Base-by-base conservation (phyloP, 1,140 invertebrate genomes). In the Macrotrachela quadricornifera region DNA sequence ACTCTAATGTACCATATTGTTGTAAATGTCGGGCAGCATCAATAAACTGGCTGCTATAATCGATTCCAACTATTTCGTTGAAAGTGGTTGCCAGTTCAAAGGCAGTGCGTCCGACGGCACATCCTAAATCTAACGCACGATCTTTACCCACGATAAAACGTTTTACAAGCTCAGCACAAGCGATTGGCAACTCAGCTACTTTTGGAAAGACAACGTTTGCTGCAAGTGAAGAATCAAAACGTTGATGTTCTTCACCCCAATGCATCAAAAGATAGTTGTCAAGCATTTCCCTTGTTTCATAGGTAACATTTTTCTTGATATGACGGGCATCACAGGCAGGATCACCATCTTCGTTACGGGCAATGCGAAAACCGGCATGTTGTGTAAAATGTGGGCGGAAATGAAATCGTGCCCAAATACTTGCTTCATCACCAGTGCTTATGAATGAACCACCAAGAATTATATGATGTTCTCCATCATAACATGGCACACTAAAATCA, bases 311-410 rank as follows among this genome's bases (percentile, higher is more conserved):
- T 30, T 30, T 30, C 2, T 8, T 8, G 8, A 30, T 30, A 30
- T 30, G 8, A 30, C 21, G 21, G 8, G 21, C 21, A 30, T 30
- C 8, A 30, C 21, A 30, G 2, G 21, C 8, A 30, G 21, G 8
- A 4, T 4, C n/a, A n/a, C n/a, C 8, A 30, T 30, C 21, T 30
- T 30, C 21, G 47, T 56, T 57, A 46, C 59, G 51, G 14, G 58
- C 66, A 15, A 67, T 9, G 14, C 65, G 58, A 57, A 68, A 68
- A 16, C 66, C 66, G 44, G 56, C 54, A 56, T 66, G 65, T 50
- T 68, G 66, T 41, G 65, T 60, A 50, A 68, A 68, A 57, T 68
- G 66, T 44, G 62, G 51, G 12, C 66, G 52, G 61, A 68, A 68
- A 13, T 58, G 60, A 56, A 57, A 63, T 11, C 66, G 51, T 13